Evolutionary conservation across 1,140 invertebrate genomes (phyloP).

Genomic region (Brachionus manjavacas): DNA sequence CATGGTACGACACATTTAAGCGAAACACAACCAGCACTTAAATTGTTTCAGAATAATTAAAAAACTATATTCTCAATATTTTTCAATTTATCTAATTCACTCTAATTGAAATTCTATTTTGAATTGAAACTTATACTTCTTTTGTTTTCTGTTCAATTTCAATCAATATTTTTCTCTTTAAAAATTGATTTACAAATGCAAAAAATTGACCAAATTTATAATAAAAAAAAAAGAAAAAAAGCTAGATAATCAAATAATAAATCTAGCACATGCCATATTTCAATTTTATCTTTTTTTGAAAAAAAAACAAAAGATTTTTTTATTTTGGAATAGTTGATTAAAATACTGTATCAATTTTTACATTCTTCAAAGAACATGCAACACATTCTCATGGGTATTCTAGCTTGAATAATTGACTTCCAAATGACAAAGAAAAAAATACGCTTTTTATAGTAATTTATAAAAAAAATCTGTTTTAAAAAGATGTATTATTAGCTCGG

Average conservation of each 20-base stretch:
- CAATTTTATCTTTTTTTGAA: background rate
- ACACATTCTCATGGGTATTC: background rate
- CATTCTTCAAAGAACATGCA: background rate
- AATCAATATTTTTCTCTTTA: background rate
- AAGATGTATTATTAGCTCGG: background rate
- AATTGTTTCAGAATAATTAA: background rate
- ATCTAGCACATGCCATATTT: slow-evolving; percentile 35
- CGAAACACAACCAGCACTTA: background rate
- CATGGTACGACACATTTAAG: background rate
- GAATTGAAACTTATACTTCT: background rate
- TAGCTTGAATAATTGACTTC: background rate
- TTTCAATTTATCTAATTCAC: background rate
- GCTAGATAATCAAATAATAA: background rate
- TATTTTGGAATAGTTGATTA: background rate
- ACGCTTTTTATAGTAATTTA: background rate
- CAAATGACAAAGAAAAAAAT: background rate
- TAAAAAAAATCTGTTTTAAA: background rate
- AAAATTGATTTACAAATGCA: background rate
- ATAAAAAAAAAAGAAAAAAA: background rate
- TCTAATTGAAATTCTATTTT: background rate
- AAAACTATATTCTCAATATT: background rate
- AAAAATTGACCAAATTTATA: slow-evolving; percentile 5
- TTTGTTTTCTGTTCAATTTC: slow-evolving; percentile 10
- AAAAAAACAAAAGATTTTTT: background rate
- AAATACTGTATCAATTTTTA: background rate